Conservation (phyloP, 2,797 vertebrate genomes). For the Rhabdomys pumilio region DNA sequence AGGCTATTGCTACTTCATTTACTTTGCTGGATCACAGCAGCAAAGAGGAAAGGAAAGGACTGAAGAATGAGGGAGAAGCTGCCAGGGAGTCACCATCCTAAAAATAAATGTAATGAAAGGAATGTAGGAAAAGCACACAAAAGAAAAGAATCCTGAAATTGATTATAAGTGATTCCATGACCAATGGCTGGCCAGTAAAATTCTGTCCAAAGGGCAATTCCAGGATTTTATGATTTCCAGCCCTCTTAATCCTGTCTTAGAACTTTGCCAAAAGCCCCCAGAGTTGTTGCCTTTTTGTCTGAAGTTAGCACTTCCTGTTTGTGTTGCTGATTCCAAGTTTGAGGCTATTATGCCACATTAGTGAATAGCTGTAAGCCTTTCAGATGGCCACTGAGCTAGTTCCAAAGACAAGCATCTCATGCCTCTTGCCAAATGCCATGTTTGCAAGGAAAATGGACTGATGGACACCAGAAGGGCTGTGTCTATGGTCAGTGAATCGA, state of each 20-base stretch:
- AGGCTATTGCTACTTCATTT: background rate
- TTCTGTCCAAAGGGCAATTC: conserved; percentile 72
- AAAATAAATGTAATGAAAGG: conserved; percentile 63
- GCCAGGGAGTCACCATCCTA: conserved; percentile 27
- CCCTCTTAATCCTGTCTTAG: conserved; percentile 53
- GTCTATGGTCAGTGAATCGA: background rate
- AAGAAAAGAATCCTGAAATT: conserved; percentile 75
- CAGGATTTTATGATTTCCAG: conserved; percentile 64
- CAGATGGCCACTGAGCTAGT: conserved; percentile 46
- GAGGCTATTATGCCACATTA: conserved; percentile 65
- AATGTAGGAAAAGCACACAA: conserved; percentile 36
- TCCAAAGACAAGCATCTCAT: conserved; percentile 60
- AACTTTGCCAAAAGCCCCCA: conserved; percentile 73
- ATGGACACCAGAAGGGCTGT: conserved; percentile 61
- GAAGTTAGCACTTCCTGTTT: conserved; percentile 78
- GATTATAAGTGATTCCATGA: conserved; percentile 52
- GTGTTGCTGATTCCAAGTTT: conserved; percentile 68
- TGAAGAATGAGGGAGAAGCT: background rate
- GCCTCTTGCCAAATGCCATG: background rate
- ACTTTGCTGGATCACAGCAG: conserved; percentile 44
- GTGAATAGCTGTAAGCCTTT: conserved; percentile 62
- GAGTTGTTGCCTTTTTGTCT: conserved; percentile 66
- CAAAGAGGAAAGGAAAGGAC: conserved; percentile 11
- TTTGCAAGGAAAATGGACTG: conserved; percentile 61
- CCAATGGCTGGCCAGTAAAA: conserved; percentile 63